These are phyloP conservation scores for Heliconius eleuchia DNA, from an alignment of 1,140 invertebrate genomes.

Conservation along the genomic window DNA sequence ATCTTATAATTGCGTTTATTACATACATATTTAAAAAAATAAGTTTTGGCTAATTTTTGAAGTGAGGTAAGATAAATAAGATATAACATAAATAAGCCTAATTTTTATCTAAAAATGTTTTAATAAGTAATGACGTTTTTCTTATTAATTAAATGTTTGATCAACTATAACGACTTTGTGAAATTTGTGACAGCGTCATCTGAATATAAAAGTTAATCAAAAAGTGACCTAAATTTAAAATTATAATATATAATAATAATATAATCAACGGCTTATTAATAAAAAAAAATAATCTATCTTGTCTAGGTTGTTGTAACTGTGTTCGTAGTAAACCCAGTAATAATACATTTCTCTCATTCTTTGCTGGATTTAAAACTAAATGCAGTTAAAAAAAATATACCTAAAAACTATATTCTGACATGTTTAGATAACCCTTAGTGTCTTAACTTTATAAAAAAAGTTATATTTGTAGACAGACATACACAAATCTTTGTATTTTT, in stretches of 20 bases:
- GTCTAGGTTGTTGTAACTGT: too few relatives aligned
- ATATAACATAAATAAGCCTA: not conserved
- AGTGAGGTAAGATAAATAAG: not conserved
- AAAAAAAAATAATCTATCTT: not conserved
- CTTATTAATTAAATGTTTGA: not conserved
- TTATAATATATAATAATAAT: too few relatives aligned
- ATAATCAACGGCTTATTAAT: too few relatives aligned
- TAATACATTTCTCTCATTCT: too few relatives aligned
- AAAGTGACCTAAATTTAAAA: not conserved
- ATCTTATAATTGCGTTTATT: too few relatives aligned
- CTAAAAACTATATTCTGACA: not conserved
- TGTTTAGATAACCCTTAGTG: too few relatives aligned
- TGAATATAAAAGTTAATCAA: not conserved
- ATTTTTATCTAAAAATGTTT: not conserved
- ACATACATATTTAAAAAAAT: not conserved
- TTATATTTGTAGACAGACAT: not conserved
- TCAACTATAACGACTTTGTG: not conserved
- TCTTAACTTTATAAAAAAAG: not conserved
- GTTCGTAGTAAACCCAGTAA: too few relatives aligned
- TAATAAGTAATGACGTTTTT: too few relatives aligned
- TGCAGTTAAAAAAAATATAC: not conserved
- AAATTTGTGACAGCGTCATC: not conserved
- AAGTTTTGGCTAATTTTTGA: not conserved
- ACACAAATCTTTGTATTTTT: not conserved
- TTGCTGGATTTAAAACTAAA: not conserved